Percentiles rank a stretch among this genome's conserved stretches.
Conservation (phyloP, 2,797 vertebrate genomes). For the Arrhamphus sclerolepis region DNA sequence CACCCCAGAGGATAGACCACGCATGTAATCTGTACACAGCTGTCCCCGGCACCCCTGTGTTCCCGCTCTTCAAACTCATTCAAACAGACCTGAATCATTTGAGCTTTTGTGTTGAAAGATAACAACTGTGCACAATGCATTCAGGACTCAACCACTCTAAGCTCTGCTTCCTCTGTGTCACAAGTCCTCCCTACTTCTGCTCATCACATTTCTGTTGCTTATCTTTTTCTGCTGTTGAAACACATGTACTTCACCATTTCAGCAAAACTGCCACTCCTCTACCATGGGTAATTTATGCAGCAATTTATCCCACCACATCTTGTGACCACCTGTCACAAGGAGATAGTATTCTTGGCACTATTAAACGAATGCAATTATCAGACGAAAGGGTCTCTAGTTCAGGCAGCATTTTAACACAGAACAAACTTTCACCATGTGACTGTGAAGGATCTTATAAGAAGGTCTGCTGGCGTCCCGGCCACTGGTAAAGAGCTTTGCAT, state of each 20-base stretch:
- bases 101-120: conserved; percentile 66
- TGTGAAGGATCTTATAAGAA: conserved; percentile 29
- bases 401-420: conserved; percentile 57
- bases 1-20: conserved; percentile 48
- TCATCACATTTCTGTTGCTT: conserved; percentile 58
- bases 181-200: conserved; percentile 37
- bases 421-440: conserved; percentile 40
- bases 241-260: conserved; percentile 34
- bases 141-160: conserved; percentile 46
- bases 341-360: conserved; percentile 64
- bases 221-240: conserved; percentile 42
- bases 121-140: conserved; percentile 59
- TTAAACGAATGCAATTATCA: conserved; percentile 69
- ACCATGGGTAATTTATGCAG: conserved; percentile 61
- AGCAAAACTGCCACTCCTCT: conserved; percentile 54
- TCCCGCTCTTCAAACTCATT: conserved; percentile 69
- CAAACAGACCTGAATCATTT: conserved; percentile 60
- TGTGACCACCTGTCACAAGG: conserved; percentile 70
- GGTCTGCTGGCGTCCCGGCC: conserved; percentile 26
- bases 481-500: conserved; percentile 12
- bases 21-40: conserved; percentile 60
- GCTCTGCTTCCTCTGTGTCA: conserved; percentile 36
- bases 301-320: conserved; percentile 70
- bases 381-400: conserved; percentile 50
- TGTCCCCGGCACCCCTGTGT: conserved; percentile 44